Evolutionary conservation across 1,140 invertebrate genomes (phyloP), one percentile per base, ranked within the genome.

Genomic region (Micrasema longulum): DNA sequence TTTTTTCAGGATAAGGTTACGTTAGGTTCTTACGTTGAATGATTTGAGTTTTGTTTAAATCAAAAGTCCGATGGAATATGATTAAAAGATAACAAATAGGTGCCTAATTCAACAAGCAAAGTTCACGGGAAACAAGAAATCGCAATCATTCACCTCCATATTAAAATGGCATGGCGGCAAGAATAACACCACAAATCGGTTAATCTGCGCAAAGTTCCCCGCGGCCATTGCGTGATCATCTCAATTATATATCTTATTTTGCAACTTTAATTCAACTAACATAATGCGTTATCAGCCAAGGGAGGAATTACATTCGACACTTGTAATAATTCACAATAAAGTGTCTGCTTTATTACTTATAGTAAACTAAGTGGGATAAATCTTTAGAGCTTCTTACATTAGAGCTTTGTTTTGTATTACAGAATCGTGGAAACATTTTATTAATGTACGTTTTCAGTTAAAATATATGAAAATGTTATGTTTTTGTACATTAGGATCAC

Each of bases 221-320:
- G 18, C n/a, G 36, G 63, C 22, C 11, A 50, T 74, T 52, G 73
- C 73, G 73, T 74, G 73, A 74, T 60, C 36, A 63, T 74, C 69
- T 74, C 73, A 74, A 74, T 74, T 74, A 73, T 43, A 16, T 43
- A 43, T 65, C 66, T 65, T 69, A 74, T 71, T 74, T 74, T 63
- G 68, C 73, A 74, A 74, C 68, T 74, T 60, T 71, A 74, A 74
- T 74, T 74, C 73, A 74, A 74, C 73, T 74, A 74, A 71, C 62
- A 48, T 71, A 71, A 67, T 71, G 73, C 68, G 67, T 74, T 71
- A 74, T 74, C 69, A 71, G 73, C 9, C 52, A 45, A 70, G 60
- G 62, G 67, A 62, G 64, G 45, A 74, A 74, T 74, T 74, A 64
- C 67, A 47, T 5, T 14, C 10, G 43, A 48, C 66, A 55, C 67